These are phyloP conservation scores for Laterallus jamaicensis DNA, from an alignment of 2,113 vertebrate species.

Conservation along the genomic window DNA sequence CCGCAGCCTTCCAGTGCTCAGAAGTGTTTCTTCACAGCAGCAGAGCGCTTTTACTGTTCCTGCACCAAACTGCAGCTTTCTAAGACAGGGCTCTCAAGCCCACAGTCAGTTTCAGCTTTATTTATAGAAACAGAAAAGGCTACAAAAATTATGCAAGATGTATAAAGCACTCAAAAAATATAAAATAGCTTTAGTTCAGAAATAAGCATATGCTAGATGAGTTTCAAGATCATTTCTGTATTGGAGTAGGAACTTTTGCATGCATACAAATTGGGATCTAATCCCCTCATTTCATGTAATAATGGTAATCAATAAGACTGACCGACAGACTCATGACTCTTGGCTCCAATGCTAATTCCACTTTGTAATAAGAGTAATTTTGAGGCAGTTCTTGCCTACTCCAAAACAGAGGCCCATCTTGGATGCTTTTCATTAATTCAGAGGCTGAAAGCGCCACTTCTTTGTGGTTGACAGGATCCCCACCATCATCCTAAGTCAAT, in stretches of 20 bases:
- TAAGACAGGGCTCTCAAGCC: not conserved
- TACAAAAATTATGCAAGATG: not conserved
- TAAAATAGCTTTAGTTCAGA: not conserved
- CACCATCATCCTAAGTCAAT: not conserved
- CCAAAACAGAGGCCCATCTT: not conserved
- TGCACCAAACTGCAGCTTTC: not conserved
- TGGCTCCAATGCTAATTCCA: not conserved
- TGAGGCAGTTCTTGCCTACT: not conserved
- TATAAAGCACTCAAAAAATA: not conserved
- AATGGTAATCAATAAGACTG: not conserved
- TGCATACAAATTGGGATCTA: not conserved
- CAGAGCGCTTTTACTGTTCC: not conserved
- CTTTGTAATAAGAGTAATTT: not conserved
- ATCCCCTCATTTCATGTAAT: not conserved
- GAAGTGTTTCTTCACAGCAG: not conserved
- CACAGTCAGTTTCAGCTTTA: slow-evolving; percentile 29
- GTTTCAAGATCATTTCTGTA: not conserved
- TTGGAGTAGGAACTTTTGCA: not conserved
- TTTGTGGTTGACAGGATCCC: not conserved
- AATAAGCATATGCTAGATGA: not conserved
- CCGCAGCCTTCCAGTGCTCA: not conserved
- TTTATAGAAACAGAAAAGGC: slow-evolving; percentile 17
- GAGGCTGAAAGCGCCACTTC: not conserved
- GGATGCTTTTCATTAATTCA: not conserved
- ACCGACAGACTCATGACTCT: not conserved